A percentile compares a stretch with the other conserved stretches of the same genome.
phyloP scores from a whole-genome alignment of 92 coral and sea anemone species.

The Scolanthus callimorphus region DNA sequence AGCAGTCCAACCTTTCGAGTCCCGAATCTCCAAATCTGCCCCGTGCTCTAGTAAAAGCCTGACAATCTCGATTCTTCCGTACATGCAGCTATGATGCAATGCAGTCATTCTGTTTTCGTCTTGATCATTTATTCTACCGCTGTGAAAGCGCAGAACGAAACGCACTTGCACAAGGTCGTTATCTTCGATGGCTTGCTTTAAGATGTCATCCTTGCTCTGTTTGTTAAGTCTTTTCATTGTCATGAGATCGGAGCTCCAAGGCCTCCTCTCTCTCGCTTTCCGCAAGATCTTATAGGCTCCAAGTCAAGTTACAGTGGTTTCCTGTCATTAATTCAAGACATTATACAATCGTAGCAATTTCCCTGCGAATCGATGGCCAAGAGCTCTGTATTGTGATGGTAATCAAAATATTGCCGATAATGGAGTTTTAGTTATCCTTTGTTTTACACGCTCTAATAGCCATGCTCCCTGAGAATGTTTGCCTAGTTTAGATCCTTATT shows the following conservation, averaged over 20 bases:
- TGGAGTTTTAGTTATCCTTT: conserved; percentile 23
- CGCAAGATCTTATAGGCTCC: too few relatives aligned
- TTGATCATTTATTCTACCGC: conserved; percentile 61
- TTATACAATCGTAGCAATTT: too few relatives aligned
- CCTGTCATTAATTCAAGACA: too few relatives aligned
- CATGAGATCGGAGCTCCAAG: too few relatives aligned
- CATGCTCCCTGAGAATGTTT: neutral
- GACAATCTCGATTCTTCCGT: conserved; percentile 65
- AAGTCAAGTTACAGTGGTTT: too few relatives aligned
- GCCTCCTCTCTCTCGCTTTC: too few relatives aligned
- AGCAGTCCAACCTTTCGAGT: conserved; percentile 81
- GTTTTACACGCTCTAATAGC: neutral
- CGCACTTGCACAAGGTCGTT: conserved; percentile 73
- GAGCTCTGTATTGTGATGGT: conserved; percentile 3
- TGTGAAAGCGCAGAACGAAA: conserved; percentile 65
- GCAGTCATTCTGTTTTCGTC: conserved; percentile 78
- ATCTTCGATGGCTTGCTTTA: conserved; percentile 70
- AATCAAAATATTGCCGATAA: conserved; percentile 20
- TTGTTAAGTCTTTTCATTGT: conserved; percentile 11
- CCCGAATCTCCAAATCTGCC: conserved; percentile 68
- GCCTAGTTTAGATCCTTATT: neutral
- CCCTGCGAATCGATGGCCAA: neutral
- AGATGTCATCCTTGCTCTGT: conserved; percentile 33
- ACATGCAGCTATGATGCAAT: conserved; percentile 71
- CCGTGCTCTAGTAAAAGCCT: conserved; percentile 70